phyloP scores from a whole-genome alignment of 2,797 vertebrate species.

The Glossophaga mutica region DNA sequence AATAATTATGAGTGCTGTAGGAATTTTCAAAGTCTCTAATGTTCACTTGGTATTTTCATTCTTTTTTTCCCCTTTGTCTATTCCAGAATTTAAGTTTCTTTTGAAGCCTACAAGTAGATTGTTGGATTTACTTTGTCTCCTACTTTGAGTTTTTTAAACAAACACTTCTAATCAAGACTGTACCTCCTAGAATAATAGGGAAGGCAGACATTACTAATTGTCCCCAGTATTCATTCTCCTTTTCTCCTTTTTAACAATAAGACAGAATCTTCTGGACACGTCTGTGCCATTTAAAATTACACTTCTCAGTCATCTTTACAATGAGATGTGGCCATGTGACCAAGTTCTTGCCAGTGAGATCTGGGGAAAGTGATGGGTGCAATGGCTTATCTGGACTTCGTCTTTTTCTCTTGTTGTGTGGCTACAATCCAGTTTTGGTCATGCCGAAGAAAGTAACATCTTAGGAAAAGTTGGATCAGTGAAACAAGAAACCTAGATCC shows the following conservation, averaged over 20 bases:
- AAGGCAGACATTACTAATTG: not conserved
- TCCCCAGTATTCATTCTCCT: not conserved
- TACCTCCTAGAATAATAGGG: not conserved
- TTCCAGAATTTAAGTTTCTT: constrained; percentile 17
- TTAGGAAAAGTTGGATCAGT: not conserved
- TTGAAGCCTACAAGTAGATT: not conserved
- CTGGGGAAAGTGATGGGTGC: not conserved
- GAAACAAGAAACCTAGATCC: not conserved
- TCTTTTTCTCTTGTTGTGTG: not conserved
- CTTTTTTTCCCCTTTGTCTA: not conserved
- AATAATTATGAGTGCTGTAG: constrained; percentile 32
- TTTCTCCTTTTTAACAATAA: not conserved
- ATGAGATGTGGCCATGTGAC: not conserved
- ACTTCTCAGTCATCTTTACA: not conserved
- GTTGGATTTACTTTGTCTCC: constrained; percentile 23
- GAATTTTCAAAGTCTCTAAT: constrained; percentile 49
- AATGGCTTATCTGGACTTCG: not conserved
- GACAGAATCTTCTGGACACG: not conserved
- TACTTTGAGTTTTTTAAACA: constrained; percentile 25
- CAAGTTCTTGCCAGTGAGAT: not conserved
- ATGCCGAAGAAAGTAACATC: not conserved
- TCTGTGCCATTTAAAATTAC: not conserved
- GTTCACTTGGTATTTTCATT: not conserved
- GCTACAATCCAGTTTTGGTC: not conserved
- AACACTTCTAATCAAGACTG: not conserved